These are phyloP conservation scores for Pituophis catenifer DNA, from an alignment of 2,113 vertebrate genomes.

Conservation along the genomic window DNA sequence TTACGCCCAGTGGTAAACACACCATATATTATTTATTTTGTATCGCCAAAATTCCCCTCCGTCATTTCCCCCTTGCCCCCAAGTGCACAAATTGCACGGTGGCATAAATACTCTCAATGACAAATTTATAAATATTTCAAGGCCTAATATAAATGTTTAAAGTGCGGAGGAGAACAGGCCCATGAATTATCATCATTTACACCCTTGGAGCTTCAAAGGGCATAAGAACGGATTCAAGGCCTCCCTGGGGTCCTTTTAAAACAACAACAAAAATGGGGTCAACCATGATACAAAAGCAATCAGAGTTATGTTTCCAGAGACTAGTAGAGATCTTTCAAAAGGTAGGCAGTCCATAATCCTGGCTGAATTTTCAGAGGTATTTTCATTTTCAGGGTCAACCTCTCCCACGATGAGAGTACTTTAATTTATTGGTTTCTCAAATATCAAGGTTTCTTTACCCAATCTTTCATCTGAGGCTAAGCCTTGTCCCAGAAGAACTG, in stretches of 20 bases:
- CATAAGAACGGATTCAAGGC: neutral
- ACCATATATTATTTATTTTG: slow-evolving; percentile 65
- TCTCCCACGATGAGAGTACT: neutral
- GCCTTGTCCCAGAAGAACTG: neutral
- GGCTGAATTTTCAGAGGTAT: neutral
- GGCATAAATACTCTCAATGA: slow-evolving; percentile 58
- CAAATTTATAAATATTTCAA: slow-evolving; percentile 68
- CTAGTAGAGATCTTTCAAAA: neutral
- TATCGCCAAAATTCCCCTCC: slow-evolving; percentile 52
- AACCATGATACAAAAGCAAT: neutral
- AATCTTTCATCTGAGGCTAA: too few species aligned
- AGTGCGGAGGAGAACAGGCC: slow-evolving; percentile 12
- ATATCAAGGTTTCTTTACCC: neutral
- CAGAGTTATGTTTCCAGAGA: slow-evolving; percentile 11
- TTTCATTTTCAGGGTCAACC: neutral
- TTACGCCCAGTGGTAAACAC: slow-evolving; percentile 58
- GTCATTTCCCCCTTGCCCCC: slow-evolving; percentile 29
- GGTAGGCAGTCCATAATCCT: neutral
- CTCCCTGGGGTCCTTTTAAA: neutral
- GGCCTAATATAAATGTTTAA: slow-evolving; percentile 64
- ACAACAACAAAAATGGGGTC: neutral
- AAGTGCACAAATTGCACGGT: slow-evolving; percentile 47
- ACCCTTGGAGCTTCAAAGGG: neutral
- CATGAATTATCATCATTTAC: slow-evolving; percentile 17
- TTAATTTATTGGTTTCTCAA: neutral